phyloP scores from a whole-genome alignment of 2,888 invertebrate species.

The Cryptocephalus primarius region DNA sequence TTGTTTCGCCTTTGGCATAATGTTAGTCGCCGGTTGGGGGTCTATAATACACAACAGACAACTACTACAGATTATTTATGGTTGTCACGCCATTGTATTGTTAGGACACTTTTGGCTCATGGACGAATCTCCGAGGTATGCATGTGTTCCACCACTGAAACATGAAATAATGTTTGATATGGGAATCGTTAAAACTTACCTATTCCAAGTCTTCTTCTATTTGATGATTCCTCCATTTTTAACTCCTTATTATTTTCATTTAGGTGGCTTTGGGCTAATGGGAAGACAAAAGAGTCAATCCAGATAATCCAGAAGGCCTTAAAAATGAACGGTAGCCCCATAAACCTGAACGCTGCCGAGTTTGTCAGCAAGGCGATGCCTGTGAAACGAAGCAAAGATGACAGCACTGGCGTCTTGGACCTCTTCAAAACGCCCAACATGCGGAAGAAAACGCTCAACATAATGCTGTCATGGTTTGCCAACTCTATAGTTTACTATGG shows the following conservation, averaged over 20 bases:
- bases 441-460: constrained; percentile 65
- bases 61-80: constrained; percentile 67
- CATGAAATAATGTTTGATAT: no score
- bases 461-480: constrained; percentile 81
- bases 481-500: constrained; percentile 81
- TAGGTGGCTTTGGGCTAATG: constrained; percentile 80
- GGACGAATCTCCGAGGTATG: constrained; percentile 63
- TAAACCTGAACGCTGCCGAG: constrained; percentile 52
- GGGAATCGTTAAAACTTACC: no score
- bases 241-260: neutral
- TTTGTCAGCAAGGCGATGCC: constrained; percentile 52
- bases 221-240: neutral
- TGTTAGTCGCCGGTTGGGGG: constrained; percentile 77
- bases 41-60: constrained; percentile 61
- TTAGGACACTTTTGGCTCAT: constrained; percentile 78
- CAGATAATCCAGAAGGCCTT: constrained; percentile 65
- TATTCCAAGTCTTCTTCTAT: no score
- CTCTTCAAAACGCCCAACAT: constrained; percentile 73
- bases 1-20: constrained; percentile 68
- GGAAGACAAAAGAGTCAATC: constrained; percentile 59
- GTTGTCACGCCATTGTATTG: constrained; percentile 60
- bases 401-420: constrained; percentile 52
- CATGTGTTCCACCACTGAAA: neutral
- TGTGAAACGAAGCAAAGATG: constrained; percentile 30
- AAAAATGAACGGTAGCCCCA: constrained; percentile 56